Base-by-base conservation (phyloP, 2,888 invertebrate genomes). In the Callyntrura guangdongensis region DNA sequence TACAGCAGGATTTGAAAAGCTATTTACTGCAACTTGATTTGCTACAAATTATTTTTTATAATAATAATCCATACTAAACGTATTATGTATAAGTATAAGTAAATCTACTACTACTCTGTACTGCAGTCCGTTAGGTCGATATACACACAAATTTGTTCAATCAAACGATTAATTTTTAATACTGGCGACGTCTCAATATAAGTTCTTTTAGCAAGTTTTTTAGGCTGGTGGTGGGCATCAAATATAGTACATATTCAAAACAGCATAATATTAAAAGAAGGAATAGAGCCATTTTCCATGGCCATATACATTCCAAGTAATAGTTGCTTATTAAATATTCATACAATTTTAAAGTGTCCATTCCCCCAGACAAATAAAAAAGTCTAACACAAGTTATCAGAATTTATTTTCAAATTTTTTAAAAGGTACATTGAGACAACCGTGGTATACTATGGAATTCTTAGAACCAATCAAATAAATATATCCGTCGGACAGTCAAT, bases 251-350 rank as follows among this genome's bases (percentile, higher is more conserved):
- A n/a, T n/a, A n/a, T n/a, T n/a, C 56, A 56, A 36, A 56, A 56
- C 17, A 56, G 17, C 56, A 4, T n/a, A 6, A 53, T 6, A 22
- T 64, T 64, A 20, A 11, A 17, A 36, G 72, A 8, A 1, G 45
- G 12, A 53, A 77, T 77, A 53, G 25, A 77, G 53, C 77, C 25
- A 77, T 53, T 77, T 77, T 53, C 25, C 53, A 53, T 1, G 8
- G 36, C 27, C 14, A 11, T n/a, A 11, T n/a, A 67, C 67, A 67
- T 67, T 14, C 27, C 14, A 12, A 2, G 2, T 67, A 67, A 36
- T 72, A 47, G 45, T 12, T 74, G 12, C n/a, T 53, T 0, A 49
- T 77, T n/a, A 77, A 77, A 53, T 53, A 77, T 77, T 77, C 53
- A 77, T 53, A 22, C 2, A 4, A 11, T 53, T 53, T 25, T 49